Conservation (phyloP, 1,140 invertebrate genomes). For the Panagrolaimus sp. region DNA sequence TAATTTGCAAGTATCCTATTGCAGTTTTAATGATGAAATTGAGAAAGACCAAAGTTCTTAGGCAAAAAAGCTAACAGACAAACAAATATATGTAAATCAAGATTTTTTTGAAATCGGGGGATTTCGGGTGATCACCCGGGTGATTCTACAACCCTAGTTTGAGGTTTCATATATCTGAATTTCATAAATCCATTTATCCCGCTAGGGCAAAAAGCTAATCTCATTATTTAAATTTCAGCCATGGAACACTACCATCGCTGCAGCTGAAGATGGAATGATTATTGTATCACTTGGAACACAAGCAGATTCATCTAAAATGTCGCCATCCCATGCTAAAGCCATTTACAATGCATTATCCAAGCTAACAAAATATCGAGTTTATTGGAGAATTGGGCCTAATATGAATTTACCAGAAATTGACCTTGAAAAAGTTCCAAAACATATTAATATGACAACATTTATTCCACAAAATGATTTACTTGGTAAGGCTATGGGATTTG, state of each 20-base stretch:
- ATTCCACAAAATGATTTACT: constrained; percentile 56
- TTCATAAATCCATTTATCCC: neutral
- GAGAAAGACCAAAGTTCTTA: no score
- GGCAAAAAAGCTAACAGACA: no score
- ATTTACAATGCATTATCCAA: constrained; percentile 45
- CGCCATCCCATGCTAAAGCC: constrained; percentile 26
- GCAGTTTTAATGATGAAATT: no score
- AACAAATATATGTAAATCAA: no score
- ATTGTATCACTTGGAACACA: constrained; percentile 51
- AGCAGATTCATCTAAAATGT: constrained; percentile 43
- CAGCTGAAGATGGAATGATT: constrained; percentile 46
- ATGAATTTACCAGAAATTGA: constrained; percentile 45
- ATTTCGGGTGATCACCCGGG: no score
- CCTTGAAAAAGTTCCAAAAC: constrained; percentile 31
- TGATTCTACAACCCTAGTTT: no score
- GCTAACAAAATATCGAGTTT: constrained; percentile 50
- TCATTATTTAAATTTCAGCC: constrained; percentile 37
- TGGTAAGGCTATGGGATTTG: constrained; percentile 30
- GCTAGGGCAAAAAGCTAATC: neutral
- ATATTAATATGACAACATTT: constrained; percentile 55
- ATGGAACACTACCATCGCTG: constrained; percentile 54
- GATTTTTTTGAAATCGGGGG: no score
- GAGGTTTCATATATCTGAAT: no score
- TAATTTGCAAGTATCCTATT: no score
- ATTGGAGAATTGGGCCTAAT: constrained; percentile 49